Percentiles rank a stretch among this genome's conserved stretches.
Evolutionary conservation across 2,113 vertebrate species (phyloP).

Genomic region (Indicator maculatus): DNA sequence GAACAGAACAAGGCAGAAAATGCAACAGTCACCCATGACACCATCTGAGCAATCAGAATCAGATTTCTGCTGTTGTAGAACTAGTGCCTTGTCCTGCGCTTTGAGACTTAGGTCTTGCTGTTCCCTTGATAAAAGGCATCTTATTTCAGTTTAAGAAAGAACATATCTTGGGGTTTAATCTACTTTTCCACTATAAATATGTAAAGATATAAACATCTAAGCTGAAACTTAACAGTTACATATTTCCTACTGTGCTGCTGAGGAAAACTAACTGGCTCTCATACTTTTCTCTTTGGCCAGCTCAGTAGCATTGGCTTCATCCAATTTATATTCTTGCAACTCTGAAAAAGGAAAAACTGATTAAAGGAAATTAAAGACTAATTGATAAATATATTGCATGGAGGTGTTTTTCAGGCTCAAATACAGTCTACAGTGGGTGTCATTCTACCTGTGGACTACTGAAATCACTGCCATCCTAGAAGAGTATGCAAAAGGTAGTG

Average conservation of each 20-base stretch:
- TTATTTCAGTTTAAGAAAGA: background rate
- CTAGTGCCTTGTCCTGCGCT: background rate
- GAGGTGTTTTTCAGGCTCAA: fast-evolving
- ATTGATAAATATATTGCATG: background rate
- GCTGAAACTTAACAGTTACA: background rate
- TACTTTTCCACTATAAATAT: slow-evolving; percentile 10
- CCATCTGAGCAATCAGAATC: background rate
- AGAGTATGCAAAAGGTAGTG: background rate
- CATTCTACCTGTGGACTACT: background rate
- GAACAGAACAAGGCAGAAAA: slow-evolving; percentile 62
- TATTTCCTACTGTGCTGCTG: background rate
- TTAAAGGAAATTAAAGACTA: background rate
- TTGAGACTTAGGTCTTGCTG: background rate
- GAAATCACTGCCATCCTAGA: background rate
- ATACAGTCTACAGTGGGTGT: background rate
- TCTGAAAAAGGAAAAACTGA: background rate
- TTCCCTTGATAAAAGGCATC: background rate
- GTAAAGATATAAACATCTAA: background rate
- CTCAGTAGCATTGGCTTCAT: background rate
- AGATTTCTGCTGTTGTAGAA: background rate
- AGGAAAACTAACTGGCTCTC: background rate
- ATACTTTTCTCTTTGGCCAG: background rate
- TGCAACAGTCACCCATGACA: background rate
- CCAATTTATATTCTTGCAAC: background rate
- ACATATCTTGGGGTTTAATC: background rate